Conservation (phyloP, 2,888 invertebrate species). For the Nephrotoma guestfalica region DNA sequence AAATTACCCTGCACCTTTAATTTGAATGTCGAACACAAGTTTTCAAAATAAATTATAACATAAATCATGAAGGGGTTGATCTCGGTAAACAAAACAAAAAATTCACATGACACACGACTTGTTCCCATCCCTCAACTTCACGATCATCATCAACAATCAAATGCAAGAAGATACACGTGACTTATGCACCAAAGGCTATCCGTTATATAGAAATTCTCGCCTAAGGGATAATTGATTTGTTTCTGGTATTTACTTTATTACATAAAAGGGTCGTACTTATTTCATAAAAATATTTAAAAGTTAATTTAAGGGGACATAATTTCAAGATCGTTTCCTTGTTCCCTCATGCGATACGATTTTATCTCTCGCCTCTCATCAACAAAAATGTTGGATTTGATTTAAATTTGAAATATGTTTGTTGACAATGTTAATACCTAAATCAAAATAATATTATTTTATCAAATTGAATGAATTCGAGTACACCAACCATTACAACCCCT, state of each 20-base stretch:
- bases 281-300: background rate
- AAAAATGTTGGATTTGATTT: background rate
- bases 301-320: background rate
- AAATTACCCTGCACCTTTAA: background rate
- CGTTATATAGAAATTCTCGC: background rate
- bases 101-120: background rate
- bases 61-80: background rate
- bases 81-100: background rate
- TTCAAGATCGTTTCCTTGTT: background rate
- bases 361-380: background rate
- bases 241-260: background rate
- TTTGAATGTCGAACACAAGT: background rate
- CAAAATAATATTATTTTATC: constrained; percentile 1
- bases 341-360: background rate
- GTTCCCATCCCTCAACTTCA: background rate
- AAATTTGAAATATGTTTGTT: background rate
- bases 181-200: background rate
- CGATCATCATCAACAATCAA: background rate
- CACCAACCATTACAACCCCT: background rate
- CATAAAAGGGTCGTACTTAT: background rate
- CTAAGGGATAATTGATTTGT: constrained; percentile 2
- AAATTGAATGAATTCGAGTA: background rate
- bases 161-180: background rate
- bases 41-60: background rate
- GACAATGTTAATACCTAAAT: constrained; percentile 1